Conservation (phyloP, 1,140 invertebrate genomes). For the Drosophila kikkawai region DNA sequence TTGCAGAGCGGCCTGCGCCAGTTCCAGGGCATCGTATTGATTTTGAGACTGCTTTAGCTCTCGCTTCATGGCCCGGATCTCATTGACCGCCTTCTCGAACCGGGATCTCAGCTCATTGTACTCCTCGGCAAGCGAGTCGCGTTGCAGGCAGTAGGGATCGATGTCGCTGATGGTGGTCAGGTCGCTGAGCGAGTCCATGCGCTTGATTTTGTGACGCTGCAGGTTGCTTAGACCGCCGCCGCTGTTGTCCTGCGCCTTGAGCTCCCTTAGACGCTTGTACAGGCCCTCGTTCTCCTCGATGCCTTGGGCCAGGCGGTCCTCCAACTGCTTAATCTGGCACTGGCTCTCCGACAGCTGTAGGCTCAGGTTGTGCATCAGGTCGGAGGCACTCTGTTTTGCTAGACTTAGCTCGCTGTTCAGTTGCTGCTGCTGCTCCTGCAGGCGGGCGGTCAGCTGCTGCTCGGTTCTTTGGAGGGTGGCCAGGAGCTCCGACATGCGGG, state of each 20-base stretch:
- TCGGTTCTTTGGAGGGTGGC: constrained; percentile 89
- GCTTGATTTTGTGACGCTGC: constrained; percentile 86
- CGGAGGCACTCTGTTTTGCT: constrained; percentile 85
- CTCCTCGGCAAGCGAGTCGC: constrained; percentile 92
- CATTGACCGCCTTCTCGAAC: constrained; percentile 92
- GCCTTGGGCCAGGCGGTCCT: constrained; percentile 87
- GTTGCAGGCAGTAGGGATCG: constrained; percentile 90
- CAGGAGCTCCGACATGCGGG: constrained; percentile 90
- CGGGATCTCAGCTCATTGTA: constrained; percentile 90
- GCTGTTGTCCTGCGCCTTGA: constrained; percentile 87
- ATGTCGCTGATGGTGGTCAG: constrained; percentile 92
- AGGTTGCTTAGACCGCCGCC: constrained; percentile 85
- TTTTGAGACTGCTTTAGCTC: constrained; percentile 92
- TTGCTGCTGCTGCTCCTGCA: constrained; percentile 87
- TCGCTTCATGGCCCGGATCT: constrained; percentile 92
- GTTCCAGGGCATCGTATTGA: constrained; percentile 91
- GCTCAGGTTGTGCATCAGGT: constrained; percentile 75
- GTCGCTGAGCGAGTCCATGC: constrained; percentile 92
- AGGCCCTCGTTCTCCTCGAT: constrained; percentile 92
- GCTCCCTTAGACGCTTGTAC: constrained; percentile 89
- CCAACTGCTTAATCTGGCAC: constrained; percentile 79
- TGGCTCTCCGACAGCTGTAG: constrained; percentile 77
- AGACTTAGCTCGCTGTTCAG: constrained; percentile 81
- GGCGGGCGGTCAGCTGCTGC: constrained; percentile 88
- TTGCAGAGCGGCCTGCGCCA: constrained; percentile 90